Conservation (phyloP, 1,140 invertebrate genomes). For the Lordiphosa clarofinis region DNA sequence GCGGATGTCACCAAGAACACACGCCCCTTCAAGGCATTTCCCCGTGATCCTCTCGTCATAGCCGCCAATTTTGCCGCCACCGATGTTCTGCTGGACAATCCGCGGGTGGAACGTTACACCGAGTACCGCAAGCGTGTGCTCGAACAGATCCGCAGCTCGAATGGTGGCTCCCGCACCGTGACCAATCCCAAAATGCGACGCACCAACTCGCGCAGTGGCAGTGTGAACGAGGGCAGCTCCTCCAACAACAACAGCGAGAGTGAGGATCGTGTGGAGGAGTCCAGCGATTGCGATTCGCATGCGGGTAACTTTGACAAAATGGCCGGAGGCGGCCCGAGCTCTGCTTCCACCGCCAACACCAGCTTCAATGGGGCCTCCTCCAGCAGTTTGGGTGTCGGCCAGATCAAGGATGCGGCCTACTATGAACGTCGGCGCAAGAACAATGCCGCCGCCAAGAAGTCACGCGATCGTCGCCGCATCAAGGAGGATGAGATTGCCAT, state of each 20-base stretch:
- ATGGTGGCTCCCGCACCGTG: constrained; percentile 81
- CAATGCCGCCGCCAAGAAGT: constrained; percentile 97
- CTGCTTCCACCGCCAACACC: not conserved
- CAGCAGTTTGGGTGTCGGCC: constrained; percentile 16
- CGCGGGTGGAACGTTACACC: constrained; percentile 83
- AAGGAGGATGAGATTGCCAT: constrained; percentile 97
- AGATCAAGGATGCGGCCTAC: constrained; percentile 89
- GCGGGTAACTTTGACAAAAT: constrained; percentile 59
- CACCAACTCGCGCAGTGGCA: constrained; percentile 67
- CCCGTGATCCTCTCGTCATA: constrained; percentile 84
- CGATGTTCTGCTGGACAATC: constrained; percentile 80
- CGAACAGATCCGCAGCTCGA: constrained; percentile 83
- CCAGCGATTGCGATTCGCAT: constrained; percentile 74
- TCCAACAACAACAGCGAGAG: constrained; percentile 73
- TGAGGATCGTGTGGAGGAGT: constrained; percentile 71
- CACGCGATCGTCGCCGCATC: constrained; percentile 91
- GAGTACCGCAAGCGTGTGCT: constrained; percentile 85
- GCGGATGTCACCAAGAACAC: constrained; percentile 55
- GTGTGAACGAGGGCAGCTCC: constrained; percentile 69
- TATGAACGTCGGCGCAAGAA: constrained; percentile 94
- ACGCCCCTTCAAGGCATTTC: constrained; percentile 87
- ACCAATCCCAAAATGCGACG: constrained; percentile 86
- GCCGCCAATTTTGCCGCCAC: constrained; percentile 80
- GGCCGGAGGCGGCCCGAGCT: not conserved
- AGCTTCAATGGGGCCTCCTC: not conserved